A percentile compares a stretch with the other conserved stretches of the same genome.
These are phyloP conservation scores for Esox niger DNA, from an alignment of 2,113 vertebrate genomes.

Conservation along the genomic window DNA sequence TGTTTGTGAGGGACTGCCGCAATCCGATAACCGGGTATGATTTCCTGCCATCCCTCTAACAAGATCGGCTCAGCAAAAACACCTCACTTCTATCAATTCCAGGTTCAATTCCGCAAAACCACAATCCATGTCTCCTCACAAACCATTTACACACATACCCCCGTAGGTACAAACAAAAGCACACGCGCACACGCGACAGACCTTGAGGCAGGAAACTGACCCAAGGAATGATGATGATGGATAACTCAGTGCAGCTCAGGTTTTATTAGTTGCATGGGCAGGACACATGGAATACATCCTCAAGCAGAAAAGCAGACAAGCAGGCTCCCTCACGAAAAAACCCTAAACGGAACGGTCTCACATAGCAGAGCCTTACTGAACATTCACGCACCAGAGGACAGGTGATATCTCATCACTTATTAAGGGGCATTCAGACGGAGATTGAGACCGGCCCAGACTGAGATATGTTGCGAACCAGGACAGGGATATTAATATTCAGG, in stretches of 20 bases:
- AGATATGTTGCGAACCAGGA: not conserved
- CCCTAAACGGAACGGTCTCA: too few species aligned
- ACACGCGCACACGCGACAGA: not conserved
- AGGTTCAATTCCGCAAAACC: not conserved
- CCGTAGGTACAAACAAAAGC: not conserved
- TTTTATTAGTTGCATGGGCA: too few species aligned
- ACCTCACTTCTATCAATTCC: not conserved
- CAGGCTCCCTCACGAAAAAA: too few species aligned
- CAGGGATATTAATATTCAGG: not conserved
- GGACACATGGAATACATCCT: too few species aligned
- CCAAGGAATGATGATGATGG: constrained; percentile 24
- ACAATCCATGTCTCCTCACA: not conserved
- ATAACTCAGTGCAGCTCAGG: constrained; percentile 15
- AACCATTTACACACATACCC: not conserved
- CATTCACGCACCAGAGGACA: constrained; percentile 41
- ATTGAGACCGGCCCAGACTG: constrained; percentile 10
- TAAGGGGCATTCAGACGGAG: constrained; percentile 24
- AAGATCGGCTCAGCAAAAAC: too few species aligned
- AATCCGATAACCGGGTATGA: not conserved
- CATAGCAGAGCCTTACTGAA: constrained; percentile 15
- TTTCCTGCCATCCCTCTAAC: not conserved
- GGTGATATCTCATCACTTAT: constrained; percentile 27
- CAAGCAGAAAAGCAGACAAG: too few species aligned
- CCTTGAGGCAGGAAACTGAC: constrained; percentile 10
- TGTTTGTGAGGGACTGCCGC: not conserved